Base-by-base conservation (phyloP, 2,888 invertebrate genomes). In the Gymnocheta viridis region DNA sequence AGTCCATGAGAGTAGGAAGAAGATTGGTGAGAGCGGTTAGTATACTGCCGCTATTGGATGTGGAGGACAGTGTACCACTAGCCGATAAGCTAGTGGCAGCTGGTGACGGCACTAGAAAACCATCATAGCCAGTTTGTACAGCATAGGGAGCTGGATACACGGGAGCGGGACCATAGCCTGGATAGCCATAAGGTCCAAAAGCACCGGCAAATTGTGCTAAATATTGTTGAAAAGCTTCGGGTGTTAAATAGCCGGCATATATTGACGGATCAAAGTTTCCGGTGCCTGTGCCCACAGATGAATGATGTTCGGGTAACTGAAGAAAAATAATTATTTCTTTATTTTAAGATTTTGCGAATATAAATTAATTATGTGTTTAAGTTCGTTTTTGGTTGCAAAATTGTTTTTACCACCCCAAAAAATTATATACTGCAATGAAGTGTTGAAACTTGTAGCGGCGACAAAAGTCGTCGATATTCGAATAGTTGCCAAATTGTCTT, bases 41-140 rank as follows among this genome's bases (percentile, higher is more conserved):
- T 0, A 87, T 72, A 24, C 83, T 85, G 5, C 89, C 58, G 82
- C 88, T 77, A 17, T 87, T 19, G 41, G 80, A n/a, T n/a, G n/a
- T 17, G 41, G 80, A 17, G 1, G 87, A 44, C 2, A 78, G 38
- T 38, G 84, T 64, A 82, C 86, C 49, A 80, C 73, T 69, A 80
- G 74, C 62, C 64, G 87, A n/a, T 82, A 85, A 12, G 81, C 86
- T 49, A 69, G 85, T 27, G 84, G 83, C 27, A 7, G 22, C 47
- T 70, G 82, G 7, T 85, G 86, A 44, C 4, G 93, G 93, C 67
- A 92, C 89, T 38, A 92, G 87, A 74, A 91, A 93, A 24, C 92
- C 92, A 84, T 93, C 93, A 74, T 92, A 93, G 14, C 91, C 92
- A 0, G 92, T 91, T 86, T 92, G 92, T 19, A 92, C 89, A 14